Evolutionary conservation across 1,140 invertebrate species (phyloP).

Genomic region (Lasaia peninsularis): DNA sequence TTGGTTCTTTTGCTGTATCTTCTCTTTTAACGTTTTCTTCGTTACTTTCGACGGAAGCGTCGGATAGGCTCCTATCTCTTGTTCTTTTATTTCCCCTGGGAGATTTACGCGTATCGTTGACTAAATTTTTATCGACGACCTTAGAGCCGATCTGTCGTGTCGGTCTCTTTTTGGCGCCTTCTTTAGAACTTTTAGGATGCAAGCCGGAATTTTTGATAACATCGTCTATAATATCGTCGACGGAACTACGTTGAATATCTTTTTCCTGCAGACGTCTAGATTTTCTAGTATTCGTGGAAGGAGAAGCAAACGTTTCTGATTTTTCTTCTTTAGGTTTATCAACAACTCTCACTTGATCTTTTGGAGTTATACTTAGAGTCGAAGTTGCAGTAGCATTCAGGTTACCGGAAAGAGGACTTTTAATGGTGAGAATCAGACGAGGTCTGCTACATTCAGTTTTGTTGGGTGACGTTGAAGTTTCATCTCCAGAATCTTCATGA

Average conservation of each 20-base stretch:
- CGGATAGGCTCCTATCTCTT: constrained; percentile 79
- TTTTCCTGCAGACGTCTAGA: constrained; percentile 88
- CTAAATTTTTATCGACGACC: constrained; percentile 43
- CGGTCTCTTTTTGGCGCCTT: constrained; percentile 53
- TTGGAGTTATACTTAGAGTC: constrained; percentile 52
- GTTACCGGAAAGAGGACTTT: constrained; percentile 79
- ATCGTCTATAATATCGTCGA: constrained; percentile 92
- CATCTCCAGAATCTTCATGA: constrained; percentile 89
- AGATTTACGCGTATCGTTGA: constrained; percentile 79
- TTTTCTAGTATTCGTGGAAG: constrained; percentile 84
- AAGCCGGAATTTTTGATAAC: constrained; percentile 82
- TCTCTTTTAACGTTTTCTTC: constrained; percentile 75
- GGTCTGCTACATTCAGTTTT: constrained; percentile 79
- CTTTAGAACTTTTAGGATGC: constrained; percentile 44
- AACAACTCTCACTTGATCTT: constrained; percentile 46
- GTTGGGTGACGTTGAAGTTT: constrained; percentile 70
- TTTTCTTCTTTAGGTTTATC: constrained; percentile 78
- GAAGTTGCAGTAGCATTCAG: constrained; percentile 54
- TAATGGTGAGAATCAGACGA: constrained; percentile 87
- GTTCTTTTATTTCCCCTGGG: constrained; percentile 79
- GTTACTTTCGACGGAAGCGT: constrained; percentile 79
- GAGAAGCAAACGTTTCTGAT: constrained; percentile 80
- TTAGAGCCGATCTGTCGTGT: constrained; percentile 56
- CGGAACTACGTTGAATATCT: constrained; percentile 83
- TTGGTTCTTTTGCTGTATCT: constrained; percentile 40